These are phyloP conservation scores for Crematogaster levior DNA, from an alignment of 2,888 invertebrate genomes.

Conservation along the genomic window DNA sequence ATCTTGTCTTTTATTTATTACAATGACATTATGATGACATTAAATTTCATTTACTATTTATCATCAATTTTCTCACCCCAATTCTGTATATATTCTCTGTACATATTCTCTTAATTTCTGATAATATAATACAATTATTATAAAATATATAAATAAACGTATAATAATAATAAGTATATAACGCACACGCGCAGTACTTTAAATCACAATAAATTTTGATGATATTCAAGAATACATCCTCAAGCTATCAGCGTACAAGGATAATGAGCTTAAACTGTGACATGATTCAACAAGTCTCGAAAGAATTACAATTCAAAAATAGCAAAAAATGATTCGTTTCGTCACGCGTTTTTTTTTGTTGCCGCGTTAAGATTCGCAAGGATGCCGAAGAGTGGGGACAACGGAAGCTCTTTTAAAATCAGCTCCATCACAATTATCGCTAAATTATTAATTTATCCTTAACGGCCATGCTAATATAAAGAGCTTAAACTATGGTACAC, in stretches of 20 bases:
- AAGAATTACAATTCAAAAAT: constrained; percentile 66
- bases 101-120: background rate
- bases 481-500: background rate
- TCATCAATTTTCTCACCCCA: background rate
- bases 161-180: too few species aligned
- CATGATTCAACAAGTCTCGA: constrained; percentile 59
- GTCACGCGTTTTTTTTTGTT: constrained; percentile 67
- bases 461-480: constrained; percentile 12
- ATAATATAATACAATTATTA: background rate
- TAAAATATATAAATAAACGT: background rate
- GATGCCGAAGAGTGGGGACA: constrained; percentile 12
- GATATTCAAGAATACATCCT: background rate
- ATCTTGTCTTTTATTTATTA: background rate
- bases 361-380: constrained; percentile 2
- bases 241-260: constrained; percentile 64
- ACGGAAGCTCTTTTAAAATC: constrained; percentile 15
- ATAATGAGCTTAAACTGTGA: constrained; percentile 67
- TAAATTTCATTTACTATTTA: background rate
- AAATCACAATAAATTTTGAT: background rate
- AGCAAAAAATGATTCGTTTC: constrained; percentile 72
- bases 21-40: background rate
- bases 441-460: constrained; percentile 16
- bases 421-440: background rate
- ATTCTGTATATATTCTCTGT: background rate
- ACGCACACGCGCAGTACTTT: background rate